Percentiles rank a stretch among this genome's conserved stretches.
Evolutionary conservation across 2,888 invertebrate species (phyloP).

Genomic region (Cryptocephalus primarius): DNA sequence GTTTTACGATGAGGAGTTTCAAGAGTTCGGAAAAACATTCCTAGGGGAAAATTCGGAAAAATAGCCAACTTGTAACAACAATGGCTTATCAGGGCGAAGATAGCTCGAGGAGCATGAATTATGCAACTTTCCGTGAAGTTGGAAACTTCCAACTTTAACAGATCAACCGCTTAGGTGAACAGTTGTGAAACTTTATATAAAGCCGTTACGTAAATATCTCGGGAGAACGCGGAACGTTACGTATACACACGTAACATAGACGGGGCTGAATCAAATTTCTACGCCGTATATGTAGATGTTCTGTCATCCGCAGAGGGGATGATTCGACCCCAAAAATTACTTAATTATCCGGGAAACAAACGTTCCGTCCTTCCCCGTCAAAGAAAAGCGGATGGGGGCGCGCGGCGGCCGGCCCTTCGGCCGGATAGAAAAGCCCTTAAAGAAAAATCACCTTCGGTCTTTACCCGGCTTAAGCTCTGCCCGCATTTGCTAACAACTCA

Average conservation of each 20-base stretch:
- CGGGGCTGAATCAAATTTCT: too few relatives aligned
- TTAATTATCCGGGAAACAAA: too few relatives aligned
- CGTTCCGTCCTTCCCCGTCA: too few relatives aligned
- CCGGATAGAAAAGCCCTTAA: slow-evolving; percentile 3
- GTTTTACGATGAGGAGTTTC: neutral
- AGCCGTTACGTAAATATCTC: slow-evolving; percentile 4
- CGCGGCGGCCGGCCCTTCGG: slow-evolving; percentile 1
- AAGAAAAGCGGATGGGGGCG: too few relatives aligned
- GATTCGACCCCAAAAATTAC: too few relatives aligned
- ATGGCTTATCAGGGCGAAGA: slow-evolving; percentile 28
- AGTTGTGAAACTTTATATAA: slow-evolving; percentile 10
- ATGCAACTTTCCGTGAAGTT: slow-evolving; percentile 26
- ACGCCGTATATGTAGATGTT: too few relatives aligned
- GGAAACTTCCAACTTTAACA: slow-evolving; percentile 18
- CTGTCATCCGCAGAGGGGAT: too few relatives aligned
- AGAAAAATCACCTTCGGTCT: slow-evolving; percentile 22
- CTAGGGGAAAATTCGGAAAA: slow-evolving; percentile 19
- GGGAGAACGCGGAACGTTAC: neutral
- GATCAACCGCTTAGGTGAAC: slow-evolving; percentile 18
- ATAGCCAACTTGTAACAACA: slow-evolving; percentile 28
- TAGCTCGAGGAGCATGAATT: slow-evolving; percentile 29
- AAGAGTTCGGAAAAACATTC: slow-evolving; percentile 17
- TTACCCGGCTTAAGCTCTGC: slow-evolving; percentile 20
- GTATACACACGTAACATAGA: too few relatives aligned
- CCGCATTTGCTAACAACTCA: slow-evolving; percentile 23